Base-by-base conservation (phyloP, 2,113 vertebrate species). In the Murina feae region DNA sequence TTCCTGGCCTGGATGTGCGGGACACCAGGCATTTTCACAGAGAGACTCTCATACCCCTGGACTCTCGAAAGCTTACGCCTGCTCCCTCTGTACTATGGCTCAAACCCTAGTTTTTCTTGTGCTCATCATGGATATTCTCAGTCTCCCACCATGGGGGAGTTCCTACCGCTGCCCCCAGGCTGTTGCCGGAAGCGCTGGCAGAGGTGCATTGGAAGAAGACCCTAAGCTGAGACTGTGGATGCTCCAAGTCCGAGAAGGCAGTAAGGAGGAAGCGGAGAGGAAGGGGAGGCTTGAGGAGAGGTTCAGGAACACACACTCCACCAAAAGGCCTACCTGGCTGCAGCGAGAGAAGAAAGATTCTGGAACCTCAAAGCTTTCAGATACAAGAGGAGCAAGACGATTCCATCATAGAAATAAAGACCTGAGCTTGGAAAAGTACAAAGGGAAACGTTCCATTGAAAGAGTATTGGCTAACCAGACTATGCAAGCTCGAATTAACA, bases 101-200 rank as follows among this genome's bases (percentile, higher is more conserved):
- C 78, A 76, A 93, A 92, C 96, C 87, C 91, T 94, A 88, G 92
- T 95, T 83, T 94, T 71, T 94, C 88, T 94, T 97, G 96, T 97
- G 96, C 94, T 97, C 93, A 81, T 96, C 18, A 9, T 74, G 80
- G 91, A 65, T 89, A 83, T 72, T 89, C 49, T 28, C 6, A 2
- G 44, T 88, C 28, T 84, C 75, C 66, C 72, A 63, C 9, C 1
- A 10, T 23, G 89, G 63, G 93, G 76, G 65, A 60, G 55, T 81
- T 74, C 66, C 78, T 63, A 20, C 63, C 80, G 92, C 63, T n/a
- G 30, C 49, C 66, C 76, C 58, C 65, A 35, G 28, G 11, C 58
- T 63, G 32, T 10, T 37, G 80, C 25, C 9, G 16, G 74, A 71
- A 84, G 37, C 1, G 68, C 47, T 21, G n/a, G 18, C 76, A 87